Conservation (phyloP, 2,888 invertebrate species). For the Falcaria lacertinaria region DNA sequence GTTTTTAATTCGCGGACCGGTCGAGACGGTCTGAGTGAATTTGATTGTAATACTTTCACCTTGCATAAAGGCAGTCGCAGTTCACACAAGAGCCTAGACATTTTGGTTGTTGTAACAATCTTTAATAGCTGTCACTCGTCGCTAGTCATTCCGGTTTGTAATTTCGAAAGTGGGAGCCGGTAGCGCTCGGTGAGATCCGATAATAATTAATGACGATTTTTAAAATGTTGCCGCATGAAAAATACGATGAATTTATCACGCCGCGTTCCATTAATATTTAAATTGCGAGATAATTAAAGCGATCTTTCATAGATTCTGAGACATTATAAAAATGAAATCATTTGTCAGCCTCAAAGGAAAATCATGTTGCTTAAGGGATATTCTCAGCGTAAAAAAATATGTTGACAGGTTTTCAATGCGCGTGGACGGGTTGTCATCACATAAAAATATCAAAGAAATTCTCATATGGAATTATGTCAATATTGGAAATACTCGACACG, state of each 20-base stretch:
- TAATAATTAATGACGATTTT: constrained; percentile 43
- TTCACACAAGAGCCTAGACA: constrained; percentile 12
- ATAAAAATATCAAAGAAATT: neutral
- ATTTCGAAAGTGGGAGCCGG: constrained; percentile 54
- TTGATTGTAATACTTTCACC: constrained; percentile 41
- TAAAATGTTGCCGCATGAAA: constrained; percentile 22
- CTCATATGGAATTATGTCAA: too few species aligned
- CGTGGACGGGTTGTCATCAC: neutral
- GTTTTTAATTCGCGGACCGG: constrained; percentile 33
- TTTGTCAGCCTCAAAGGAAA: constrained; percentile 17
- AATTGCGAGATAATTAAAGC: constrained; percentile 6
- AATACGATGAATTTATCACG: constrained; percentile 15
- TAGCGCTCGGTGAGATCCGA: constrained; percentile 25
- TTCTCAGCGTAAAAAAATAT: constrained; percentile 1
- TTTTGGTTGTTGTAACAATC: constrained; percentile 22
- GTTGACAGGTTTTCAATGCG: neutral
- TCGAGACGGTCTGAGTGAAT: constrained; percentile 32
- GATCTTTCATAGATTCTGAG: neutral
- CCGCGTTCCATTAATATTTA: constrained; percentile 13
- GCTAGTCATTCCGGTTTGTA: constrained; percentile 47
- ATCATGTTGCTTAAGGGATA: neutral
- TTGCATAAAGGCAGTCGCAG: constrained; percentile 9
- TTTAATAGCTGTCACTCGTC: constrained; percentile 32
- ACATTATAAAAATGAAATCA: constrained; percentile 11
- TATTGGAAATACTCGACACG: too few species aligned